Evolutionary conservation across 2,113 vertebrate genomes (phyloP).

Genomic region (Charadrius vociferus): DNA sequence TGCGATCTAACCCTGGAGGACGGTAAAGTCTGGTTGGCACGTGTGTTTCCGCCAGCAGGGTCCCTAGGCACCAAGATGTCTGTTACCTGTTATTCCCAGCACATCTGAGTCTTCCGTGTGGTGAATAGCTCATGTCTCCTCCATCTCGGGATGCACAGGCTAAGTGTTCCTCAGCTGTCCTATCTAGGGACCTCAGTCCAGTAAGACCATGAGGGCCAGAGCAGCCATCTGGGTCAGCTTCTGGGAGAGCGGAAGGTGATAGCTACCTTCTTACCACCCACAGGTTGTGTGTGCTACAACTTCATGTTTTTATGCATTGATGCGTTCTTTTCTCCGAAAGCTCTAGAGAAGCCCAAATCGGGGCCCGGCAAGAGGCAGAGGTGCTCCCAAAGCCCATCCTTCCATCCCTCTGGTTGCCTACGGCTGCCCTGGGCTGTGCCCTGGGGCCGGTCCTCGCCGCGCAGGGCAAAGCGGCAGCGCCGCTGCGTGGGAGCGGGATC

Average conservation of each 20-base stretch:
- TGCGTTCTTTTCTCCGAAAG: not conserved
- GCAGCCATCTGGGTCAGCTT: not conserved
- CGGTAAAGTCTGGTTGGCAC: not conserved
- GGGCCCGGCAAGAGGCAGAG: not conserved
- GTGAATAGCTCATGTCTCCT: not conserved
- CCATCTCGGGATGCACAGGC: rapidly evolving
- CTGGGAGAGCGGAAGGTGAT: not conserved
- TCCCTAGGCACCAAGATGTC: not conserved
- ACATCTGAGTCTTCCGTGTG: rapidly evolving
- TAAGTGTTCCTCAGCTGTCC: not conserved
- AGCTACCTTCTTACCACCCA: not conserved
- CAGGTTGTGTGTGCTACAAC: rapidly evolving
- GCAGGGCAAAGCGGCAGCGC: not conserved
- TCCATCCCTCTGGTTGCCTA: not conserved
- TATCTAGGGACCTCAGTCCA: rapidly evolving
- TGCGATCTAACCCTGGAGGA: not conserved
- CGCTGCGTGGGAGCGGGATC: not conserved
- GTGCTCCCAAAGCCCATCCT: not conserved
- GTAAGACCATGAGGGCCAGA: rapidly evolving
- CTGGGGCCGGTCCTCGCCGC: rapidly evolving
- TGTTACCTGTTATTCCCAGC: not conserved
- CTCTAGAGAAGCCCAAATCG: not conserved
- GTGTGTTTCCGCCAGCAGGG: not conserved
- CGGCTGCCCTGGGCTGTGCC: rapidly evolving
- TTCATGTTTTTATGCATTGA: rapidly evolving